A percentile compares a stretch with the other conserved stretches of the same genome.
These are phyloP conservation scores for Limonius californicus DNA, from an alignment of 1,140 invertebrate genomes.

Conservation along the genomic window DNA sequence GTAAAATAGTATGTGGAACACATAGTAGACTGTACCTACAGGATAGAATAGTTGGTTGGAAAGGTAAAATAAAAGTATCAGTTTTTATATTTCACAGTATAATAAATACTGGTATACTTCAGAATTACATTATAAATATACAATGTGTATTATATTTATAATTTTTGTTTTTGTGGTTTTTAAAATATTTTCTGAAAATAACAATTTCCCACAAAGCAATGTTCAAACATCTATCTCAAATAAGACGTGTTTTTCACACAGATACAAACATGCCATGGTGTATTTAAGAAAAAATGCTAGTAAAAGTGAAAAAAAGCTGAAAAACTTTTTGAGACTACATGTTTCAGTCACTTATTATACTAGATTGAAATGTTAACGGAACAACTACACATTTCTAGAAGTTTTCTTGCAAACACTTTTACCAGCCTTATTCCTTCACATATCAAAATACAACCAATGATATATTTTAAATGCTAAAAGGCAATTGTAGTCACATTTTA, in stretches of 20 bases:
- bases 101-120: conserved; percentile 52
- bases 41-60: too few species aligned
- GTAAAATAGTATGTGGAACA: too few species aligned
- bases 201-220: conserved; percentile 51
- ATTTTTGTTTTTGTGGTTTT: conserved; percentile 45
- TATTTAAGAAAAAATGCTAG: conserved; percentile 27
- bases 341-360: too few species aligned
- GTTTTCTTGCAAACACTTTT: too few species aligned
- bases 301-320: conserved; percentile 14
- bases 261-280: conserved; percentile 44
- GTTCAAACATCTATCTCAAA: conserved; percentile 49
- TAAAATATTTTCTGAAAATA: conserved; percentile 51
- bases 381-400: too few species aligned
- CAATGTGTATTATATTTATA: conserved; percentile 49
- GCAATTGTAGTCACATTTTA: conserved; percentile 46
- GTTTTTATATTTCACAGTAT: conserved; percentile 49
- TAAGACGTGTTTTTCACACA: conserved; percentile 46
- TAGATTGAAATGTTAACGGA: too few species aligned
- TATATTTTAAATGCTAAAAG: conserved; percentile 42
- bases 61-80: neutral
- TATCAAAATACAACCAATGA: conserved; percentile 43
- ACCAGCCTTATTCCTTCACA: conserved; percentile 17
- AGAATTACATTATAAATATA: conserved; percentile 52
- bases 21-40: too few species aligned
- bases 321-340: neutral